These are phyloP conservation scores for Diplogasteroides magnus DNA, from an alignment of 1,140 invertebrate species.

Conservation along the genomic window DNA sequence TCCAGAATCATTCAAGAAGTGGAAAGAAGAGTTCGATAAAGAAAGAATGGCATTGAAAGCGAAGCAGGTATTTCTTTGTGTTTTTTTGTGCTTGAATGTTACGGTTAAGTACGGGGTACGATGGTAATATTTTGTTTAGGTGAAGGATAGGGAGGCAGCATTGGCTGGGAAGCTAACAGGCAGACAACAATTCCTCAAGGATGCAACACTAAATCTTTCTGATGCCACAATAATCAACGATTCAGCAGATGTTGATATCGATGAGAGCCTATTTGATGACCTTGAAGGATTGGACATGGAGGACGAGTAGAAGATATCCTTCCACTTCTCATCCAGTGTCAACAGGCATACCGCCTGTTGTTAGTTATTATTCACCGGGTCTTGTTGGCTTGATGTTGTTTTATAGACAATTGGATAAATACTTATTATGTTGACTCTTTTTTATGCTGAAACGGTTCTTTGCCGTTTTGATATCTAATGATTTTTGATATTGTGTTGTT, in stretches of 20 bases:
- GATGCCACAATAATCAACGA: slow-evolving; percentile 40
- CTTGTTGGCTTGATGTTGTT: too few relatives aligned
- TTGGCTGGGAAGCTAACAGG: slow-evolving; percentile 39
- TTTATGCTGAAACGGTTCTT: too few relatives aligned
- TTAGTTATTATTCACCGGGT: too few relatives aligned
- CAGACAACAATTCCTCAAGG: slow-evolving; percentile 37
- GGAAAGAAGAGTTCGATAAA: slow-evolving; percentile 87
- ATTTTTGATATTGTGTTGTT: too few relatives aligned
- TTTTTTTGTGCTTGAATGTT: slow-evolving; percentile 12
- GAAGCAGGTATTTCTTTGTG: slow-evolving; percentile 29
- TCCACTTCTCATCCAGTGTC: too few relatives aligned
- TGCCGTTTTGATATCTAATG: too few relatives aligned
- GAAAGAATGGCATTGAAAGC: slow-evolving; percentile 73
- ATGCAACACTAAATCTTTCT: slow-evolving; percentile 37
- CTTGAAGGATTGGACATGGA: slow-evolving; percentile 28
- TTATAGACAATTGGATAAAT: too few relatives aligned
- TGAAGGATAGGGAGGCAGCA: slow-evolving; percentile 34
- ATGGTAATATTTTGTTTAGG: slow-evolving; percentile 1
- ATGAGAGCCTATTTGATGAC: slow-evolving; percentile 40
- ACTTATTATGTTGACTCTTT: too few relatives aligned
- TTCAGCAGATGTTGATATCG: slow-evolving; percentile 37
- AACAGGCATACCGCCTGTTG: too few relatives aligned
- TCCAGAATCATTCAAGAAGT: slow-evolving; percentile 88
- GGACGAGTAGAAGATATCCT: slow-evolving; percentile 17
- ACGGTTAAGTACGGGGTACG: too few relatives aligned